These are phyloP conservation scores for Zosterops pallidus DNA, from an alignment of 2,113 vertebrate species.

Conservation along the genomic window DNA sequence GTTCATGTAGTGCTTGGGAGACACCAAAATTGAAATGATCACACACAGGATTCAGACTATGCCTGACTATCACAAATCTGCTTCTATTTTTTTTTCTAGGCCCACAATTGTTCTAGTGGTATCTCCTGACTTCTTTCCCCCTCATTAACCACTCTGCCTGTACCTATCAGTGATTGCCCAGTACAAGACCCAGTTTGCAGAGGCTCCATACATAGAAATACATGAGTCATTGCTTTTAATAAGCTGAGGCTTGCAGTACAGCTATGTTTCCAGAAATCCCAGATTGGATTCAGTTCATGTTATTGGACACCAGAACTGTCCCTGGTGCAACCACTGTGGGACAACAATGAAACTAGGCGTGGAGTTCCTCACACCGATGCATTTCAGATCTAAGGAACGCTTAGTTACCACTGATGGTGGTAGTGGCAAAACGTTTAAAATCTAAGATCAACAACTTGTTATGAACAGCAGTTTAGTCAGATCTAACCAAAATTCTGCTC, in stretches of 20 bases:
- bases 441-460: background rate
- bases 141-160: accelerated
- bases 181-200: background rate
- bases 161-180: background rate
- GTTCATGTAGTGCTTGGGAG: background rate
- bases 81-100: background rate
- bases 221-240: accelerated
- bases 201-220: background rate
- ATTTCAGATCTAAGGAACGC: background rate
- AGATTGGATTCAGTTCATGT: background rate
- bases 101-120: background rate
- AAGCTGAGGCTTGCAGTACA: background rate
- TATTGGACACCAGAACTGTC: background rate
- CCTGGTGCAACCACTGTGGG: background rate
- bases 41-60: background rate
- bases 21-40: background rate
- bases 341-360: background rate
- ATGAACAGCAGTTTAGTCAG: background rate
- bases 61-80: background rate
- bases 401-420: background rate
- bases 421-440: background rate
- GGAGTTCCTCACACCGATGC: background rate
- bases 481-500: background rate
- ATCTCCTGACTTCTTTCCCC: background rate
- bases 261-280: background rate